Evolutionary conservation across 1,140 invertebrate species (phyloP).

Genomic region (Neoseiulus cucumeris): DNA sequence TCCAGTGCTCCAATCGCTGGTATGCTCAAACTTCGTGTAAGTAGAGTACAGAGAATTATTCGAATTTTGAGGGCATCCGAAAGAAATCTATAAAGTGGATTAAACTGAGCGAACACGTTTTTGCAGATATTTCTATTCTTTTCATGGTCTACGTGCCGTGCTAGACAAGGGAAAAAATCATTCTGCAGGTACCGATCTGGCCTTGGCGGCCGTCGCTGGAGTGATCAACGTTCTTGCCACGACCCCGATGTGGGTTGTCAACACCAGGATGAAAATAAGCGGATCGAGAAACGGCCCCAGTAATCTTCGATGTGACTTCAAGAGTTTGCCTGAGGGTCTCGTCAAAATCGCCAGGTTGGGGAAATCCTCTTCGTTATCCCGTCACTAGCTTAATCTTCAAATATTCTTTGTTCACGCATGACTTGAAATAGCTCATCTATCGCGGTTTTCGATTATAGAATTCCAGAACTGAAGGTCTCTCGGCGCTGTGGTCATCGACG

Average conservation of each 20-base stretch:
- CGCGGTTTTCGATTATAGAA: too few relatives aligned
- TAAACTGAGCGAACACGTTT: too few relatives aligned
- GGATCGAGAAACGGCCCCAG: slow-evolving; percentile 26
- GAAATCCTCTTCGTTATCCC: background rate
- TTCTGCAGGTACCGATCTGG: slow-evolving; percentile 47
- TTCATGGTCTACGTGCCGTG: slow-evolving; percentile 54
- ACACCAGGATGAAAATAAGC: slow-evolving; percentile 59
- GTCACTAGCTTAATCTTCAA: too few relatives aligned
- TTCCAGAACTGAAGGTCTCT: slow-evolving; percentile 28
- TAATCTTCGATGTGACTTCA: background rate
- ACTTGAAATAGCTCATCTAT: too few relatives aligned
- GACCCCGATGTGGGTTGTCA: slow-evolving; percentile 75
- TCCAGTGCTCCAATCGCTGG: slow-evolving; percentile 59
- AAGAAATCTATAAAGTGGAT: too few relatives aligned
- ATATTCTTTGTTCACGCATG: too few relatives aligned
- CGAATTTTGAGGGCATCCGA: too few relatives aligned
- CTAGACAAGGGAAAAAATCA: slow-evolving; percentile 25
- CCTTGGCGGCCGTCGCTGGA: slow-evolving; percentile 55
- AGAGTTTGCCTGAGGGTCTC: slow-evolving; percentile 14
- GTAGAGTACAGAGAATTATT: background rate
- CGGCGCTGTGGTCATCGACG: slow-evolving; percentile 55
- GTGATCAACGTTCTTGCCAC: slow-evolving; percentile 51
- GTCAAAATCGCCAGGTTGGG: background rate
- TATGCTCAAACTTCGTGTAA: slow-evolving; percentile 61
- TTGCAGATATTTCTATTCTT: slow-evolving; percentile 57